phyloP scores from a whole-genome alignment of 2,888 invertebrate species.

The Hyposoter dolosus region DNA sequence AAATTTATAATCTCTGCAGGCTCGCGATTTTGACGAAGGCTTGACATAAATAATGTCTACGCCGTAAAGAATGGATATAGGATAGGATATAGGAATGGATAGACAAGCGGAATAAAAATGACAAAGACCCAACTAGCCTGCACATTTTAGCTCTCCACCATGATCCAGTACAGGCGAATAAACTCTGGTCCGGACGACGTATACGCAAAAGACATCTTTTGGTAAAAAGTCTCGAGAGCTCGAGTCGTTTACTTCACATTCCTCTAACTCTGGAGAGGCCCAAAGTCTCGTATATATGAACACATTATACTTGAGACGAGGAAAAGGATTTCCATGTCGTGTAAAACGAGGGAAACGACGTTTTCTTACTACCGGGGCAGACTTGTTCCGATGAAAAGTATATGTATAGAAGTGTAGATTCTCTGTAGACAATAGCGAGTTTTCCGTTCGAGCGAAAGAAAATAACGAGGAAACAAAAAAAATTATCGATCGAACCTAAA shows the following conservation, averaged over 20 bases:
- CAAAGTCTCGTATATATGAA: conserved; percentile 29
- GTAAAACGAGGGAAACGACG: conserved; percentile 41
- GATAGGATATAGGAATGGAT: conserved; percentile 13
- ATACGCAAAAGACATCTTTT: conserved; percentile 10
- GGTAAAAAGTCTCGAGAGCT: conserved; percentile 30
- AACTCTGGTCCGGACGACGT: conserved; percentile 24
- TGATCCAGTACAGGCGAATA: conserved; percentile 38
- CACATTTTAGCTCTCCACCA: conserved; percentile 46
- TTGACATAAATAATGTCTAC: background rate
- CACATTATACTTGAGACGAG: conserved; percentile 43
- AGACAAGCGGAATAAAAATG: conserved; percentile 49
- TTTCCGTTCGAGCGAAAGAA: conserved; percentile 27
- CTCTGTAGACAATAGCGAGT: background rate
- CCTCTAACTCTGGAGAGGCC: conserved; percentile 26
- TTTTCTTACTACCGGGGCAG: conserved; percentile 29
- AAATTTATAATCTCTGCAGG: background rate
- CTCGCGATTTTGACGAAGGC: background rate
- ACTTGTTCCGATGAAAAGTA: background rate
- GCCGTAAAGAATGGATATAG: background rate
- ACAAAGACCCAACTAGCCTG: conserved; percentile 51
- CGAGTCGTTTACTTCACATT: conserved; percentile 41
- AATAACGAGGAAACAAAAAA: conserved; percentile 30
- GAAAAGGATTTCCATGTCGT: conserved; percentile 56
- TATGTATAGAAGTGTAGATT: conserved; percentile 25
- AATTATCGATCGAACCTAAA: background rate